Evolutionary conservation across 1,140 invertebrate species (phyloP).

Genomic region (Drosophila baimaii): DNA sequence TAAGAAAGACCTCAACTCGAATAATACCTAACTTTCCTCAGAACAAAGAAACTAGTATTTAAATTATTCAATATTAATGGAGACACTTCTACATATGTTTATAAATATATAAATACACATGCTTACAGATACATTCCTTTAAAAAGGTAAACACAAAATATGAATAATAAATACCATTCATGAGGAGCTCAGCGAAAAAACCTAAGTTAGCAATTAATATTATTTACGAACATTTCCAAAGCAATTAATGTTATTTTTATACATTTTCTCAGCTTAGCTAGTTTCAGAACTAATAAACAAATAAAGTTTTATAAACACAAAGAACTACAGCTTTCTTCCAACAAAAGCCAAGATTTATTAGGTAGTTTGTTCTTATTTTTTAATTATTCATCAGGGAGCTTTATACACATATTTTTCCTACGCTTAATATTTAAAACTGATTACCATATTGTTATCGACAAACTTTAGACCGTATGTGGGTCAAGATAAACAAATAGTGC

Average conservation of each 20-base stretch:
- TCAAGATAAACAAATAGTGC: conserved; percentile 18
- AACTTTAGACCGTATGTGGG: conserved; percentile 20
- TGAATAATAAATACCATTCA: too few relatives aligned
- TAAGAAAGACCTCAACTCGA: not conserved
- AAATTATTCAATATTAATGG: not conserved
- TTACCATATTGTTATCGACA: conserved; percentile 23
- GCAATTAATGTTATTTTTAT: not conserved
- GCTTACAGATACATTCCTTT: not conserved
- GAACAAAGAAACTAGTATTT: conserved; percentile 7
- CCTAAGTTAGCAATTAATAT: too few relatives aligned
- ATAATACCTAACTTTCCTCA: not conserved
- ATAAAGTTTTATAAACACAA: not conserved
- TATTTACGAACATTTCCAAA: too few relatives aligned
- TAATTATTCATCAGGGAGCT: conserved; percentile 7
- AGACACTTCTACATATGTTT: not conserved
- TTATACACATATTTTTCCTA: conserved; percentile 5
- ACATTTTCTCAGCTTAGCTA: not conserved
- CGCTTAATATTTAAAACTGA: conserved; percentile 8
- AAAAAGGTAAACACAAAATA: too few relatives aligned
- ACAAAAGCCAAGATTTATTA: not conserved
- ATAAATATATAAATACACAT: not conserved
- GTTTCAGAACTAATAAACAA: not conserved
- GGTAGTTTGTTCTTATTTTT: conserved; percentile 2
- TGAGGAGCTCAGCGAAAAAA: too few relatives aligned
- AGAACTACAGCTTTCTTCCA: not conserved